A percentile compares a stretch with the other conserved stretches of the same genome.
Conservation (phyloP, 1,140 invertebrate species). For the Macrosteles quadrilineatus region DNA sequence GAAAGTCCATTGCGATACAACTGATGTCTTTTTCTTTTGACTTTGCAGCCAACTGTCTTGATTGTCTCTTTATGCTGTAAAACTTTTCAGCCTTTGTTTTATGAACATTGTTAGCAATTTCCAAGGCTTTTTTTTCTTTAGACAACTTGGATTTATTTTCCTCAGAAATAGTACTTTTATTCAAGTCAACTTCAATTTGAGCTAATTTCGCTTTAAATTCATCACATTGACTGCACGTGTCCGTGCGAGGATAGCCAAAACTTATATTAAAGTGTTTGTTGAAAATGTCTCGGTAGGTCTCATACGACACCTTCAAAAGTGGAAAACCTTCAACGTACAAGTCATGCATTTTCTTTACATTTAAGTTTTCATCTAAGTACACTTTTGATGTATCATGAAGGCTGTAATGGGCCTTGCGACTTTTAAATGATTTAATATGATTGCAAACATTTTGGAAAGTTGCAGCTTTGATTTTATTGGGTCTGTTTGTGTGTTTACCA, state of each 20-base stretch:
- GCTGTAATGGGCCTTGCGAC: slow-evolving; percentile 32
- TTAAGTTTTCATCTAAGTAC: slow-evolving; percentile 26
- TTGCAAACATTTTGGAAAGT: slow-evolving; percentile 12
- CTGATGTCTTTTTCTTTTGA: slow-evolving; percentile 15
- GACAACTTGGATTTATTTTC: neutral
- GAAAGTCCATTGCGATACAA: slow-evolving; percentile 28
- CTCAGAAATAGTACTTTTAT: neutral
- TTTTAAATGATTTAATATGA: slow-evolving; percentile 32
- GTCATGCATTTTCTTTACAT: slow-evolving; percentile 31
- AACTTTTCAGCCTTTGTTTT: slow-evolving; percentile 27
- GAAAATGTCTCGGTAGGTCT: slow-evolving; percentile 31
- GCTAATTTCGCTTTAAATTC: slow-evolving; percentile 24
- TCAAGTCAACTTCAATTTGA: slow-evolving; percentile 10
- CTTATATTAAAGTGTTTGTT: slow-evolving; percentile 33
- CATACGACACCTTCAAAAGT: slow-evolving; percentile 21
- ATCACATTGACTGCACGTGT: slow-evolving; percentile 28
- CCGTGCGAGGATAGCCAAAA: slow-evolving; percentile 30
- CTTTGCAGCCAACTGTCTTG: neutral
- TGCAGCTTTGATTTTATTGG: slow-evolving; percentile 28
- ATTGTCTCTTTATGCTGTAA: slow-evolving; percentile 3
- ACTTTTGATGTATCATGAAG: slow-evolving; percentile 30
- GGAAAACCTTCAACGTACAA: slow-evolving; percentile 18
- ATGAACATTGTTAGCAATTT: slow-evolving; percentile 26
- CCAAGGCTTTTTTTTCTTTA: neutral
- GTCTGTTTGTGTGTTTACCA: slow-evolving; percentile 32